These are phyloP conservation scores for Coregonus ussuriensis DNA, from an alignment of 2,797 vertebrate species.

Conservation along the genomic window DNA sequence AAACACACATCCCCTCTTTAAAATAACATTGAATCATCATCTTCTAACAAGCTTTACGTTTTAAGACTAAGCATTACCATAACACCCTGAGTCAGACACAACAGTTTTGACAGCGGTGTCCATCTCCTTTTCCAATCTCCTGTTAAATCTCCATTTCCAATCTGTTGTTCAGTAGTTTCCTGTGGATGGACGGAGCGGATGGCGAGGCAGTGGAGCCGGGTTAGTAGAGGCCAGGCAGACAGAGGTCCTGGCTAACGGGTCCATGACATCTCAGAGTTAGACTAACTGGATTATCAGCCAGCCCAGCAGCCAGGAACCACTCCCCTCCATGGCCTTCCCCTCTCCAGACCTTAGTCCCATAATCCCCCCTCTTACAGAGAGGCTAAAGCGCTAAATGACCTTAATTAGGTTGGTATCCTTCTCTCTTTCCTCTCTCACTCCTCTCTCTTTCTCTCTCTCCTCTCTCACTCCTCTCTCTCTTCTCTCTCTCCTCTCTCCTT, in stretches of 20 bases:
- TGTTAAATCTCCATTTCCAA: slow-evolving; percentile 29
- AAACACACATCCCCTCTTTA: background rate
- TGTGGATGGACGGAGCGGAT: slow-evolving; percentile 32
- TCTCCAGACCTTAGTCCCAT: slow-evolving; percentile 65
- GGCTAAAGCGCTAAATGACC: slow-evolving; percentile 53
- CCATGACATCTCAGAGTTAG: slow-evolving; percentile 65
- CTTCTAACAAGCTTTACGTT: background rate
- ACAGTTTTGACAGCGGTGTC: slow-evolving; percentile 19
- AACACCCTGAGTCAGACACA: slow-evolving; percentile 43
- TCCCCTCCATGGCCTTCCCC: slow-evolving; percentile 52
- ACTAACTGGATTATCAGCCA: slow-evolving; percentile 72
- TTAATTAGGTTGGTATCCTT: slow-evolving; percentile 65
- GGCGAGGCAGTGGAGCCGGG: background rate
- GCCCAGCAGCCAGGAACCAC: slow-evolving; percentile 46
- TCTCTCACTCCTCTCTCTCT: no score
- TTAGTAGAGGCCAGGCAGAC: slow-evolving; percentile 59
- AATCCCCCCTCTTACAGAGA: slow-evolving; percentile 55
- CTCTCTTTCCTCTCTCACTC: no score
- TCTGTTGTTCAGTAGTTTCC: slow-evolving; percentile 54
- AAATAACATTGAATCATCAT: background rate
- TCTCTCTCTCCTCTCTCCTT: no score
- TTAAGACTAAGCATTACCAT: slow-evolving; percentile 32
- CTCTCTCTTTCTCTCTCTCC: no score
- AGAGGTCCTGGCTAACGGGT: slow-evolving; percentile 63
- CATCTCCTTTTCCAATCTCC: slow-evolving; percentile 3